phyloP scores from a whole-genome alignment of 2,113 vertebrate genomes.

The Leptobrachium leishanense region DNA sequence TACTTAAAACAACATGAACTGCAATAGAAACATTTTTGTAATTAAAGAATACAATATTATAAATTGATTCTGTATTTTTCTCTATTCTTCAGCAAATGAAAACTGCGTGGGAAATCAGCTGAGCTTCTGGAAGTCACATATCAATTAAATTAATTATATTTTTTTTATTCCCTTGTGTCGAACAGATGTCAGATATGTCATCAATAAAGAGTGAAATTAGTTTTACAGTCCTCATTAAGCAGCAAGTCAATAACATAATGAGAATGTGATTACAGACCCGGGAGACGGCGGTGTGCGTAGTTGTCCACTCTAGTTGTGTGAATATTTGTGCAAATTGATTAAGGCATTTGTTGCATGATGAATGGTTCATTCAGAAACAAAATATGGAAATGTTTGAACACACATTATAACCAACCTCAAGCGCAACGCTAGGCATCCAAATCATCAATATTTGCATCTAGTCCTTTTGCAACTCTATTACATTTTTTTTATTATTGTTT shows the following conservation, averaged over 20 bases:
- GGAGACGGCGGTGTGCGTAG: constrained; percentile 8
- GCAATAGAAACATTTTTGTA: no score
- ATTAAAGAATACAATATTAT: no score
- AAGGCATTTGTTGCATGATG: constrained; percentile 15
- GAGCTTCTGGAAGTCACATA: constrained; percentile 18
- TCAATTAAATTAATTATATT: constrained; percentile 14
- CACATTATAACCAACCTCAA: not conserved
- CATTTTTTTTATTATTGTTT: no score
- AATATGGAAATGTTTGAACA: not conserved
- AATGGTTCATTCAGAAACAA: not conserved
- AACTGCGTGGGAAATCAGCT: not conserved
- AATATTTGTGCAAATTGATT: constrained; percentile 25
- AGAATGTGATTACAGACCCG: constrained; percentile 30
- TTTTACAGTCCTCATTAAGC: constrained; percentile 41
- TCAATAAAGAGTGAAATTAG: constrained; percentile 41
- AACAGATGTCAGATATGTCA: constrained; percentile 32
- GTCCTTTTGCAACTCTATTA: no score
- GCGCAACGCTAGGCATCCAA: no score
- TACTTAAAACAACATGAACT: no score
- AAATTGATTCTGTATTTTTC: no score
- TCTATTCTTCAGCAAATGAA: no score
- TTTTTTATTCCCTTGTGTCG: constrained; percentile 19
- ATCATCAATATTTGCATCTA: no score
- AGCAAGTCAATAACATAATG: constrained; percentile 38
- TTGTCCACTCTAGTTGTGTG: constrained; percentile 25